Base-by-base conservation (phyloP, 2,888 invertebrate genomes). In the Dynastes hyllus region DNA sequence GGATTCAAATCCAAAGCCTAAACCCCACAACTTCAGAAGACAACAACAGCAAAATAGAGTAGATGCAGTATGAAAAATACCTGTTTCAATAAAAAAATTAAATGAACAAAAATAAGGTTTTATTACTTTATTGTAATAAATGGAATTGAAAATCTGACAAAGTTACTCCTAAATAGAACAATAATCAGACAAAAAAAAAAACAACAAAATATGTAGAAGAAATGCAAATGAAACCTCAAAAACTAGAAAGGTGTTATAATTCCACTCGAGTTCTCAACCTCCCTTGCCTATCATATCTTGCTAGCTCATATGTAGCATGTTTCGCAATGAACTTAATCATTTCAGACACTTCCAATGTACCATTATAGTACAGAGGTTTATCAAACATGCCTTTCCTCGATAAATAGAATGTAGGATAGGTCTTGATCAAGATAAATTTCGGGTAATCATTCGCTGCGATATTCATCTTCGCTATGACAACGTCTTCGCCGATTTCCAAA, bases 401-500 rank as follows among this genome's bases (percentile, higher is more conserved):
- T n/a, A 79, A 79, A 76, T 79, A 79, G 51, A 79, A 76, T 8
- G 79, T 58, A 0, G 79, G 79, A 37, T 76, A 79, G 37, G 69
- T 76, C 45, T 61, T 79, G 16, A 79, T 76, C 4, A 51, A 58
- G 22, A 79, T 76, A 32, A 61, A 67, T n/a, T 61, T 8, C 1
- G 79, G 79, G 32, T 76, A 69, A 55, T 79, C 79, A 16, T 79
- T 79, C 27, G 76, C 76, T 1, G 76, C 76, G 16, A 79, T 76
- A 29, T 79, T 75, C 69, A 79, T 79, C 37, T 76, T 79, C 16
- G 76, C 79, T 2, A 79, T 69, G 3, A 70, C 58, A 5, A 79
- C 63, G 11, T 79, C 79, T n/a, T 79, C 79, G 85, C 93, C 92
- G 87, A 98, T 88, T 90, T 95, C 95, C 76, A 94, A 93, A 63